Base-by-base conservation (phyloP, 2,113 vertebrate species). In the Paradisaea rubra region DNA sequence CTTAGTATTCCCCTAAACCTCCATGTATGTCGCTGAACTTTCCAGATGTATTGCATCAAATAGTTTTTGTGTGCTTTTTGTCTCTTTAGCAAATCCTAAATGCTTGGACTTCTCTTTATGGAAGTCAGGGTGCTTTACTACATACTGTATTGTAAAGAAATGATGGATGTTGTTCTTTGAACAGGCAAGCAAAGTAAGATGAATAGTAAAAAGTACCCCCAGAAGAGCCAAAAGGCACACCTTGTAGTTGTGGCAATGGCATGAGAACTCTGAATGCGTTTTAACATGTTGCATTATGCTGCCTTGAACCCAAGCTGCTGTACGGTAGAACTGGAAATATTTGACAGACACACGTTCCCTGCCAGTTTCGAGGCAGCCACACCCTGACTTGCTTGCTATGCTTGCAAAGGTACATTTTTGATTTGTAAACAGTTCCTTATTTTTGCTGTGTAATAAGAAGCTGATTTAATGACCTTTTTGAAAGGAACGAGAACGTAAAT, bases 241-340 rank as follows among this genome's bases (percentile, higher is more conserved):
- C 91, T 92, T 84, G 72, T 30, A 57, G 52, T 73, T 90, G 87
- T 87, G 87, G 85, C 78, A 93, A 3, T 84, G 81, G 30, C 80
- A 22, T 69, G 71, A 94, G 86, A 92, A 69, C 64, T 79, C 71
- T 70, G 83, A 86, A 95, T 91, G 69, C 5, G 61, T 96, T 96
- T 94, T 93, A 82, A 89, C 95, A 89, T 97, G 95, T 92, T 97
- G 74, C 37, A 4, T 77, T 92, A 15, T 44, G 47, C 42, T 89
- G 71, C 41, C 57, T 60, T 66, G 54, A 69, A 80, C 49, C 83
- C 31, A 52, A 78, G 68, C 52, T 73, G 63, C 68, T 35, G 64
- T 30, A 8, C 3, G 11, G 88, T 44, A 70, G 65, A 97, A 96
- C 95, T 97, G 94, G 95, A 95, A 97, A 93, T 92, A 63, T 95